Percentiles rank a stretch among this genome's conserved stretches.
Evolutionary conservation across 2,888 invertebrate species (phyloP).

Genomic region (Mythimna vitellina): DNA sequence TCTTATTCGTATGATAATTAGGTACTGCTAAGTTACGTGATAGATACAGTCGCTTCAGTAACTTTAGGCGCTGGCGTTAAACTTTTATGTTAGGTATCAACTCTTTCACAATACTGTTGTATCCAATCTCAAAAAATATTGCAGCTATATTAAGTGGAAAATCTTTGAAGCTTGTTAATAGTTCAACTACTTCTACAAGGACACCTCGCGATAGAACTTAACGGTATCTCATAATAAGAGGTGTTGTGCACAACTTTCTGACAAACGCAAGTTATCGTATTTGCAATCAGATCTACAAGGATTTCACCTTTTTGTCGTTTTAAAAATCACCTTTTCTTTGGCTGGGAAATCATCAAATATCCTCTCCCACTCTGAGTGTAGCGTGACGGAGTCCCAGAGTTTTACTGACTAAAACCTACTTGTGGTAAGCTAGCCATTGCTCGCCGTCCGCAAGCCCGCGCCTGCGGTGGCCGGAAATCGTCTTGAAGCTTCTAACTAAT

Average conservation of each 20-base stretch:
- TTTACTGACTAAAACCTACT: too few species aligned
- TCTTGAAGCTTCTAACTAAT: too few species aligned
- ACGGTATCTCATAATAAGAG: conserved; percentile 8
- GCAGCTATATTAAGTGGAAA: not conserved
- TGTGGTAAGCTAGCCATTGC: too few species aligned
- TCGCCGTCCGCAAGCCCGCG: too few species aligned
- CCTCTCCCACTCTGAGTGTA: too few species aligned
- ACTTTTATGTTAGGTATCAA: not conserved
- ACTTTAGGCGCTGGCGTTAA: not conserved
- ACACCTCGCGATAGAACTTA: conserved; percentile 20
- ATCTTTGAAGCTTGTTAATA: conserved; percentile 2
- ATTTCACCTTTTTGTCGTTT: not conserved
- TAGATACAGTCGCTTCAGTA: not conserved
- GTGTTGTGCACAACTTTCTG: conserved; percentile 17
- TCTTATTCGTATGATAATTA: not conserved
- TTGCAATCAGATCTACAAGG: conserved; percentile 14
- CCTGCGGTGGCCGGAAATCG: too few species aligned
- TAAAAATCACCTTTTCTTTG: not conserved
- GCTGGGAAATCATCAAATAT: too few species aligned
- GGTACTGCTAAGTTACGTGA: not conserved
- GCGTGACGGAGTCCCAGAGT: too few species aligned
- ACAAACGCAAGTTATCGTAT: conserved; percentile 16
- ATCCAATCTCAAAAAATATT: not conserved
- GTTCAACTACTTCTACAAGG: not conserved
- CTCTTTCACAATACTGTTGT: not conserved